phyloP scores from a whole-genome alignment of 2,113 vertebrate species.

The Macquaria ambigua region DNA sequence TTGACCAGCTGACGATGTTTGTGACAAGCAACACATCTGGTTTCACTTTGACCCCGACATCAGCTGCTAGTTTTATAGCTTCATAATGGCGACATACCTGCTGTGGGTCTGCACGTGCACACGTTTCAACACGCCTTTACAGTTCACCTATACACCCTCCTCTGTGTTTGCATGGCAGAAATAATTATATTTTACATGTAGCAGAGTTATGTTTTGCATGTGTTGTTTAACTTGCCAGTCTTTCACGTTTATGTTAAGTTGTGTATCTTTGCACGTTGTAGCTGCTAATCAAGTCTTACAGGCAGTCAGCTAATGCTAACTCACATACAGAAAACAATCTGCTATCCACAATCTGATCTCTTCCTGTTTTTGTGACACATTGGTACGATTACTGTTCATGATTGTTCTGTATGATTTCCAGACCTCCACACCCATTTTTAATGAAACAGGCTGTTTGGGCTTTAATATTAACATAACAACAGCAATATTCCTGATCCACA shows the following conservation, averaged over 20 bases:
- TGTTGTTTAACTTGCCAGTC: not conserved
- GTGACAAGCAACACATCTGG: conserved; percentile 23
- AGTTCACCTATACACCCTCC: not conserved
- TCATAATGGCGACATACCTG: conserved; percentile 3
- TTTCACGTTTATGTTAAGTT: not conserved
- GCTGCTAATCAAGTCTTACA: conserved; percentile 5
- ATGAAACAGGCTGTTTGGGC: not conserved
- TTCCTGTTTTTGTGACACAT: not conserved
- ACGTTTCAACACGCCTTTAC: conserved; percentile 8
- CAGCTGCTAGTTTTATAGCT: conserved; percentile 22
- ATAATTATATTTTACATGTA: not conserved
- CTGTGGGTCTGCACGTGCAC: not conserved
- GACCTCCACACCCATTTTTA: not conserved
- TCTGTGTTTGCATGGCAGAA: not conserved
- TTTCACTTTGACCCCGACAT: conserved; percentile 24
- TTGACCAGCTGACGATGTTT: not conserved
- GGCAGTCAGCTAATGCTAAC: no score
- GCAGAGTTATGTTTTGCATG: not conserved
- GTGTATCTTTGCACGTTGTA: not conserved
- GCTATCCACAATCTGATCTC: no score
- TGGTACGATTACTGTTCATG: no score
- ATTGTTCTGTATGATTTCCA: no score
- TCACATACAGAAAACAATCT: not conserved
- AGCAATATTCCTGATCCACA: not conserved
- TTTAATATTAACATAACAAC: not conserved